phyloP scores from a whole-genome alignment of 2,113 vertebrate genomes.

The Tiliqua scincoides region DNA sequence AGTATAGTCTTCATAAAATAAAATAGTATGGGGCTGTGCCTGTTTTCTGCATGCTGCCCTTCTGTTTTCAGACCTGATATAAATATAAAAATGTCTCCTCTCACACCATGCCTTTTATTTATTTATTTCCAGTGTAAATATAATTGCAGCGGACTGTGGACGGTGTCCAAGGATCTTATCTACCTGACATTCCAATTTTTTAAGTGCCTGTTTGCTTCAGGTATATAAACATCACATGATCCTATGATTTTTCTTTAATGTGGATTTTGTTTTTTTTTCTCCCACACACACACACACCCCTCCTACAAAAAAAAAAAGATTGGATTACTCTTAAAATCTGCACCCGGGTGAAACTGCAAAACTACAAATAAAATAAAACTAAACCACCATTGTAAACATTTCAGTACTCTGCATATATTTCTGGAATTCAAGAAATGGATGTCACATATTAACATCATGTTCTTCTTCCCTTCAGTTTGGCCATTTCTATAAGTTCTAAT shows the following conservation, averaged over 20 bases:
- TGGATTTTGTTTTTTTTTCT: constrained; percentile 36
- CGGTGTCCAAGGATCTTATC: constrained; percentile 56
- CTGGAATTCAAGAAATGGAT: no score
- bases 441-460: background rate
- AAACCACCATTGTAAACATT: background rate
- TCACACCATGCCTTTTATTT: constrained; percentile 39
- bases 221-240: constrained; percentile 62
- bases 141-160: constrained; percentile 36
- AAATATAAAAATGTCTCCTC: constrained; percentile 23
- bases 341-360: no score
- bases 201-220: constrained; percentile 40
- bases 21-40: constrained; percentile 36
- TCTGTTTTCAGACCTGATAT: constrained; percentile 36
- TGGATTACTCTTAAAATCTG: no score
- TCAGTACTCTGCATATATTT: background rate
- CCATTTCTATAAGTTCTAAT: background rate
- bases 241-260: constrained; percentile 19
- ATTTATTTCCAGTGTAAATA: constrained; percentile 55
- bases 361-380: background rate
- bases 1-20: constrained; percentile 40
- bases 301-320: background rate
- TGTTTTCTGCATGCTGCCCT: constrained; percentile 48
- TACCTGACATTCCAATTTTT: constrained; percentile 62
- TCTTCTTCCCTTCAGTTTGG: background rate
- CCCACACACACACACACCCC: background rate